Evolutionary conservation across 92 coral and sea anemone genomes (phyloP).

Genomic region (Paragorgia papillata): DNA sequence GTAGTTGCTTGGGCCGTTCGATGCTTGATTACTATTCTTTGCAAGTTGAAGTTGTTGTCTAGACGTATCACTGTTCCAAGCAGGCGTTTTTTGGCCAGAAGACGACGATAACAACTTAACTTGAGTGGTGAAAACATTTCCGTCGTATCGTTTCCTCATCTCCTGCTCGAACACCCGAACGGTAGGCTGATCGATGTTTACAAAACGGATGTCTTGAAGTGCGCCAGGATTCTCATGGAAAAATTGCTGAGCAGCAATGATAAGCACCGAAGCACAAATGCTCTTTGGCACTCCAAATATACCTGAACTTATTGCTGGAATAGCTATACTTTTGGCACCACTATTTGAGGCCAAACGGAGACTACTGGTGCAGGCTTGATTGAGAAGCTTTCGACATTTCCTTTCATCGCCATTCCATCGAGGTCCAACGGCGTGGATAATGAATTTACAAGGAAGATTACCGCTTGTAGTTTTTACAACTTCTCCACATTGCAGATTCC

Average conservation of each 20-base stretch:
- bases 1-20: too few species aligned
- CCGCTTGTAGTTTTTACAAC: constrained; percentile 56
- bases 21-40: too few species aligned
- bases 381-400: too few species aligned
- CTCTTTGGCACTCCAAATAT: constrained; percentile 45
- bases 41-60: too few species aligned
- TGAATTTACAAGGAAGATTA: constrained; percentile 59
- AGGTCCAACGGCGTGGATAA: constrained; percentile 68
- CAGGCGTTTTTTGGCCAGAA: too few species aligned
- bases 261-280: background rate
- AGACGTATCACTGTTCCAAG: too few species aligned
- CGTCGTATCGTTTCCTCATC: constrained; percentile 20
- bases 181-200: constrained; percentile 78
- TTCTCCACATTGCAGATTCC: constrained; percentile 36
- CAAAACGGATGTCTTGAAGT: constrained; percentile 60
- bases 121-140: too few species aligned
- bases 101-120: too few species aligned
- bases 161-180: constrained; percentile 58
- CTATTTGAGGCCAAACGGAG: constrained; percentile 44
- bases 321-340: constrained; percentile 56
- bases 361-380: constrained; percentile 1
- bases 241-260: background rate
- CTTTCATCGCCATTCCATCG: constrained; percentile 4
- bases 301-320: constrained; percentile 79
- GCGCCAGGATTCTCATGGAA: background rate